These are phyloP conservation scores for Dicrostonyx torquatus DNA, from an alignment of 2,797 vertebrate species.

Conservation along the genomic window DNA sequence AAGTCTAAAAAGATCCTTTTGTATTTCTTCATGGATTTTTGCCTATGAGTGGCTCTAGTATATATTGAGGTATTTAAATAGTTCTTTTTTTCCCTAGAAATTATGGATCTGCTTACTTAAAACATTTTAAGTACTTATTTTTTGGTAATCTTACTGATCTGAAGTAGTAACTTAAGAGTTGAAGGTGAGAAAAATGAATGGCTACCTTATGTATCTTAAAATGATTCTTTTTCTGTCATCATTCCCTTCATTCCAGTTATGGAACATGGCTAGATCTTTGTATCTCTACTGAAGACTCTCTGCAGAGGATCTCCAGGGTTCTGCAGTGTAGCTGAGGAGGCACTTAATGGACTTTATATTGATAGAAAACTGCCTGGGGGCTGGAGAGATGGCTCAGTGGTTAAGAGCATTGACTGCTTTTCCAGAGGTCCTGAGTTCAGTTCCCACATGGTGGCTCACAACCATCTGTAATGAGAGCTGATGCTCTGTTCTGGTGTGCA, in stretches of 20 bases:
- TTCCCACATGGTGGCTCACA: too few species aligned
- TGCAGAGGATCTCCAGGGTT: background rate
- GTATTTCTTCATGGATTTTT: slow-evolving; percentile 81
- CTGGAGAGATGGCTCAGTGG: too few species aligned
- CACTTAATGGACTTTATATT: slow-evolving; percentile 41
- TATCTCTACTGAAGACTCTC: background rate
- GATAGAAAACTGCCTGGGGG: slow-evolving; percentile 13
- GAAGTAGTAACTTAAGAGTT: slow-evolving; percentile 35
- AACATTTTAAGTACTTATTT: slow-evolving; percentile 20
- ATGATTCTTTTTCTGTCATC: background rate
- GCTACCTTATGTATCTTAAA: background rate
- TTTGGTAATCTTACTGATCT: slow-evolving; percentile 45
- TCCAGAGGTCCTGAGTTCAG: too few species aligned
- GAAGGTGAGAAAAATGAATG: slow-evolving; percentile 28
- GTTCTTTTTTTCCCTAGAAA: slow-evolving; percentile 74
- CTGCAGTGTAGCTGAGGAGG: background rate
- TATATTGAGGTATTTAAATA: slow-evolving; percentile 58
- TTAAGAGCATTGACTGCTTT: too few species aligned
- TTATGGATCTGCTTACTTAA: slow-evolving; percentile 67
- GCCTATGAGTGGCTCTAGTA: slow-evolving; percentile 72
- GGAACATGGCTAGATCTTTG: slow-evolving; percentile 13
- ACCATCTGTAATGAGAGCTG: too few species aligned
- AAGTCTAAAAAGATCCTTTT: slow-evolving; percentile 81
- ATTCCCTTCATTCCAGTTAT: slow-evolving; percentile 14
- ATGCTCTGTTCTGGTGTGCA: too few species aligned